phyloP scores from a whole-genome alignment of 1,140 invertebrate genomes.

The Dinothrombium tinctorium region DNA sequence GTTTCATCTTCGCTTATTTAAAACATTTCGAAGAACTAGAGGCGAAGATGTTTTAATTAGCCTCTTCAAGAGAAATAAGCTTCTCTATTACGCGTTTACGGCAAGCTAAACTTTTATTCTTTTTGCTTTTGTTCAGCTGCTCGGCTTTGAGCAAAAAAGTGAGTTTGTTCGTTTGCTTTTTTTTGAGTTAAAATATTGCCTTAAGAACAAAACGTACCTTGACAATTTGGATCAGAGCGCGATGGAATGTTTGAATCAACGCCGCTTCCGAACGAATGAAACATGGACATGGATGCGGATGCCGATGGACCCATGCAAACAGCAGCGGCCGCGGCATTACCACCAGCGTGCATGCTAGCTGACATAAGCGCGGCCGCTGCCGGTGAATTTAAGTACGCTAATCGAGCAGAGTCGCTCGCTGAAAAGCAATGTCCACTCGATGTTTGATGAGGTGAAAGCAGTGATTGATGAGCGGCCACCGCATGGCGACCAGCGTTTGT shows the following conservation, averaged over 20 bases:
- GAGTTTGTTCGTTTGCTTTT: too few species aligned
- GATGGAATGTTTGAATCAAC: neutral
- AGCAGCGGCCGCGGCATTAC: neutral
- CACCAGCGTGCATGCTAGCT: slow-evolving; percentile 7
- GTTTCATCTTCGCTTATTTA: too few species aligned
- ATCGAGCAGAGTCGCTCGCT: neutral
- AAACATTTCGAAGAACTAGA: too few species aligned
- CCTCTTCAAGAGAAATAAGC: too few species aligned
- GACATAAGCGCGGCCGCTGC: slow-evolving; percentile 10
- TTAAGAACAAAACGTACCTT: too few species aligned
- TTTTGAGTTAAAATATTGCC: too few species aligned
- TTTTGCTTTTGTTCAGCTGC: too few species aligned
- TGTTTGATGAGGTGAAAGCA: neutral
- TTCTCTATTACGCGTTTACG: too few species aligned
- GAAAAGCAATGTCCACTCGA: slow-evolving; percentile 2
- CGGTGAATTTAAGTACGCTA: slow-evolving; percentile 10
- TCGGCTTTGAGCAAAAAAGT: too few species aligned
- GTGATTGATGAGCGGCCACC: neutral
- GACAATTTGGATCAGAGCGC: neutral
- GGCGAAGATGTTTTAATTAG: too few species aligned
- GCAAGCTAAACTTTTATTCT: too few species aligned
- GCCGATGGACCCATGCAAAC: too few species aligned
- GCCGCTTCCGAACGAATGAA: slow-evolving; percentile 2
- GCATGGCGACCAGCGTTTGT: neutral
- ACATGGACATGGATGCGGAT: slow-evolving; percentile 2